Percentiles rank a stretch among this genome's conserved stretches.
Conservation (phyloP, 2,797 vertebrate species). For the Anableps anableps region DNA sequence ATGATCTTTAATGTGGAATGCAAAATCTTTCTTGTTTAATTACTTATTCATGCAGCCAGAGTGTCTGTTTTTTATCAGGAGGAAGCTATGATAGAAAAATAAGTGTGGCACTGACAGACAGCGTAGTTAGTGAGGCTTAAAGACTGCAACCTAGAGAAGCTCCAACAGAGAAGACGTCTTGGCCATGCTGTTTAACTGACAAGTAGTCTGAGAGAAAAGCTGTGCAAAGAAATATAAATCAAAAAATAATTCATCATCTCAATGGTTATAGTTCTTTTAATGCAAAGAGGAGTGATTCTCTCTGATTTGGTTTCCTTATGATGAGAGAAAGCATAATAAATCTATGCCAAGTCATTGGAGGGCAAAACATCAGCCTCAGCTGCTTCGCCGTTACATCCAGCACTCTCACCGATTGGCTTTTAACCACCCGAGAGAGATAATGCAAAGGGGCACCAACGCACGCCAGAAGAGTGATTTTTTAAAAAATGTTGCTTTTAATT, state of each 20-base stretch:
- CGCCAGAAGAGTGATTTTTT: conserved; percentile 45
- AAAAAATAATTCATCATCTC: conserved; percentile 15
- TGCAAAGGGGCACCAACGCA: background rate
- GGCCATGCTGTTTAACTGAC: conserved; percentile 45
- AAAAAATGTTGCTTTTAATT: conserved; percentile 72
- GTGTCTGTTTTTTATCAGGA: background rate
- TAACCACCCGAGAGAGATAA: conserved; percentile 24
- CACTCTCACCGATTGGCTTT: conserved; percentile 20
- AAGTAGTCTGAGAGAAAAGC: conserved; percentile 28
- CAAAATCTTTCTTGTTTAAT: background rate
- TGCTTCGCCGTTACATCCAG: conserved; percentile 15
- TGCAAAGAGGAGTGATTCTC: background rate
- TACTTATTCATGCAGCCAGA: background rate
- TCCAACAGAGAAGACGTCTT: conserved; percentile 25
- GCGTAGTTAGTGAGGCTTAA: conserved; percentile 16
- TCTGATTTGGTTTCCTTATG: conserved; percentile 34
- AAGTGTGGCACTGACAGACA: conserved; percentile 1
- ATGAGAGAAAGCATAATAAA: conserved; percentile 4
- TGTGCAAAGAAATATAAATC: background rate
- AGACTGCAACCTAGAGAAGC: conserved; percentile 25
- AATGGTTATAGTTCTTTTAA: conserved; percentile 32
- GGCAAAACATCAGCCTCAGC: conserved; percentile 24
- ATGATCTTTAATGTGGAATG: background rate
- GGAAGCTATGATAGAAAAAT: background rate
- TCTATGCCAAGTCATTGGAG: conserved; percentile 3